phyloP scores from a whole-genome alignment of 92 coral and sea anemone genomes.

The Paramuricea clavata region DNA sequence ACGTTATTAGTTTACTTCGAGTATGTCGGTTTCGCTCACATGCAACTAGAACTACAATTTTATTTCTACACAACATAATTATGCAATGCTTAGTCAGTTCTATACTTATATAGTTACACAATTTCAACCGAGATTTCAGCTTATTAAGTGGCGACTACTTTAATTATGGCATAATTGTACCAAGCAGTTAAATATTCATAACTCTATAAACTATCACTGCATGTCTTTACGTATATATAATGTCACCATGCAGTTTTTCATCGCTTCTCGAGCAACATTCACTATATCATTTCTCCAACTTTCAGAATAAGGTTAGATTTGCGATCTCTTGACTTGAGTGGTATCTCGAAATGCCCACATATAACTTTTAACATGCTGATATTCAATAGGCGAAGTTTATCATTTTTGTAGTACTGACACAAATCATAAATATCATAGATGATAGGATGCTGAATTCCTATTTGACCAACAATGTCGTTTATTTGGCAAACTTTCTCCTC shows the following conservation, averaged over 20 bases:
- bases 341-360: conserved; percentile 75
- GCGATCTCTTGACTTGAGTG: conserved; percentile 61
- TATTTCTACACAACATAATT: too few species aligned
- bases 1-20: too few species aligned
- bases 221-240: too few species aligned
- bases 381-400: conserved; percentile 64
- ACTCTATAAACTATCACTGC: too few species aligned
- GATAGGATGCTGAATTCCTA: conserved; percentile 75
- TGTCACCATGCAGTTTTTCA: too few species aligned
- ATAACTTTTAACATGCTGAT: conserved; percentile 63
- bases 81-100: too few species aligned
- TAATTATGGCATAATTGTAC: too few species aligned
- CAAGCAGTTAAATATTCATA: neutral
- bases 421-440: conserved; percentile 72
- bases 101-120: too few species aligned
- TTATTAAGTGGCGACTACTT: too few species aligned
- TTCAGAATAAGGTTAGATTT: conserved; percentile 57
- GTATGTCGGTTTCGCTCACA: too few species aligned
- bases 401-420: conserved; percentile 69
- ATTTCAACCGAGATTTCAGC: too few species aligned
- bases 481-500: conserved; percentile 62
- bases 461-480: conserved; percentile 48
- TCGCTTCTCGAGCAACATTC: neutral
- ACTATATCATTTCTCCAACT: conserved; percentile 66
- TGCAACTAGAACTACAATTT: too few species aligned